These are phyloP conservation scores for Drosophila varians DNA, from an alignment of 1,140 invertebrate genomes.

Conservation along the genomic window DNA sequence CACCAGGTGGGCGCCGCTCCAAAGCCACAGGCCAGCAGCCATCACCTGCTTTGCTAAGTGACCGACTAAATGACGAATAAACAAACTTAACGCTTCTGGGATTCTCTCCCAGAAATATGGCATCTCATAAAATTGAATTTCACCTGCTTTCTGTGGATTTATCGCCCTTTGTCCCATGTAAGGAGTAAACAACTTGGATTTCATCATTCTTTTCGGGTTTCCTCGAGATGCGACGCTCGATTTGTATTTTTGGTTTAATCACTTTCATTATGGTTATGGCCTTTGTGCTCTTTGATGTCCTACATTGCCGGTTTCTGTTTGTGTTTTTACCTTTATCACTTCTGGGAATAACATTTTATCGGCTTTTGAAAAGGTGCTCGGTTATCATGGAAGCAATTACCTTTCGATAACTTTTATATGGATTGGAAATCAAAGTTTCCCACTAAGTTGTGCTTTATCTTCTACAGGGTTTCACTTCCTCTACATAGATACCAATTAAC, in stretches of 20 bases:
- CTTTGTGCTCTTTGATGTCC: slow-evolving; percentile 19
- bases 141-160: slow-evolving; percentile 25
- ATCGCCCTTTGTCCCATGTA: slow-evolving; percentile 28
- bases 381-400: slow-evolving; percentile 15
- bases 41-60: slow-evolving; percentile 19
- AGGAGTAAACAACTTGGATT: slow-evolving; percentile 10
- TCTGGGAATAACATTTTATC: slow-evolving; percentile 31
- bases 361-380: slow-evolving; percentile 4
- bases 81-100: slow-evolving; percentile 18
- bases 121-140: slow-evolving; percentile 29
- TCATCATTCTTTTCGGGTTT: slow-evolving; percentile 27
- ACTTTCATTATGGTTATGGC: slow-evolving; percentile 13
- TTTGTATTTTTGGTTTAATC: slow-evolving; percentile 31
- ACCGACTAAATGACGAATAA: slow-evolving; percentile 8
- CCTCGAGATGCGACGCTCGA: slow-evolving; percentile 1
- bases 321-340: slow-evolving; percentile 31
- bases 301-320: neutral
- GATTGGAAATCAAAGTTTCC: slow-evolving; percentile 6
- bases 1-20: slow-evolving; percentile 33
- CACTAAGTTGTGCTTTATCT: slow-evolving; percentile 10
- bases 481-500: neutral
- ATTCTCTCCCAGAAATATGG: slow-evolving; percentile 13
- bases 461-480: slow-evolving; percentile 20
- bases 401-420: slow-evolving; percentile 8
- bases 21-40: neutral